phyloP scores from a whole-genome alignment of 2,797 vertebrate genomes.

The Smutsia gigantea region DNA sequence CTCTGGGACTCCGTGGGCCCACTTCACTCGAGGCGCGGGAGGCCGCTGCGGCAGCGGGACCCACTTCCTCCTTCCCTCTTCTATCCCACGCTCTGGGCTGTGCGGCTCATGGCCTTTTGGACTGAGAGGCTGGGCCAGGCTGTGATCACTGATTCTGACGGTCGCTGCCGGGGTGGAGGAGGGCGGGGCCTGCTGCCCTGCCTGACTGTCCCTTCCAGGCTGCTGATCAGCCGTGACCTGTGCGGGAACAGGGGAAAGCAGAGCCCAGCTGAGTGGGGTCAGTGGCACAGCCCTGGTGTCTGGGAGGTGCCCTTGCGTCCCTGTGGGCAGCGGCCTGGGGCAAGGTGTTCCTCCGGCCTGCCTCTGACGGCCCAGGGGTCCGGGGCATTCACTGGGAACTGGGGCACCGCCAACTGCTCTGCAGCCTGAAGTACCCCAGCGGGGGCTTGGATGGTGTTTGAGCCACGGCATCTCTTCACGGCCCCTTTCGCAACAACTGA shows the following conservation, averaged over 20 bases:
- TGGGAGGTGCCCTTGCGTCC: conserved; percentile 75
- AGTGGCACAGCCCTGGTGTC: conserved; percentile 78
- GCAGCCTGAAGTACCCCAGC: conserved; percentile 20
- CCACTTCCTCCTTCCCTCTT: conserved; percentile 80
- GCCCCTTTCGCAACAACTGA: conserved; percentile 77
- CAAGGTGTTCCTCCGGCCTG: conserved; percentile 76
- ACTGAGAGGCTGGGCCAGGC: conserved; percentile 40
- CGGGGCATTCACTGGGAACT: conserved; percentile 81
- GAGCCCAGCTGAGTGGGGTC: conserved; percentile 80
- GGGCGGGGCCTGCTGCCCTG: conserved; percentile 59
- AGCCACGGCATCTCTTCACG: conserved; percentile 67
- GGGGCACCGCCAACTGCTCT: conserved; percentile 57
- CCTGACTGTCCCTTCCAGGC: neutral
- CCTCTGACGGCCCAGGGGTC: conserved; percentile 84
- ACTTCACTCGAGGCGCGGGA: conserved; percentile 54
- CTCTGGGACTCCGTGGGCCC: conserved; percentile 67
- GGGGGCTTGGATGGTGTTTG: conserved; percentile 76
- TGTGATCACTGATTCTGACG: neutral
- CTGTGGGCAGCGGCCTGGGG: conserved; percentile 58
- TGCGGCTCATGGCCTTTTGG: conserved; percentile 74
- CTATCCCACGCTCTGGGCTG: conserved; percentile 74
- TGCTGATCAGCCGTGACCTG: conserved; percentile 50
- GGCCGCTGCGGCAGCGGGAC: conserved; percentile 59
- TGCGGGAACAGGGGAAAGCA: conserved; percentile 75
- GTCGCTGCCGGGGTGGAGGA: neutral